Evolutionary conservation across 2,888 invertebrate genomes (phyloP), one percentile per base, ranked within the genome.

Genomic region (Chorisops tibialis): DNA sequence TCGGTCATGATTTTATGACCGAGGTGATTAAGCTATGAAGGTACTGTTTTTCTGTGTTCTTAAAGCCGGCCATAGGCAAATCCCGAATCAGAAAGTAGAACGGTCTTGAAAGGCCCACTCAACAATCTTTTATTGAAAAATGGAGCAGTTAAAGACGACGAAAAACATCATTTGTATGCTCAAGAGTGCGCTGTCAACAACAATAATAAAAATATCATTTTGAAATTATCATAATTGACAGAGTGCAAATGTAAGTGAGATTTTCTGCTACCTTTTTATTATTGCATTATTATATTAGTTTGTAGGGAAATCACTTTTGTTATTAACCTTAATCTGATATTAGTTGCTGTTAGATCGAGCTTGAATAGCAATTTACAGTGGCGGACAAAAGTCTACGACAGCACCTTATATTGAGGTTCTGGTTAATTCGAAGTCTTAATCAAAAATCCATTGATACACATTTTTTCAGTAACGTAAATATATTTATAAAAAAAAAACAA

Each of bases 261-360:
- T 24, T 24, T 24, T 37, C 5, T 54, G 39, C 41, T 54, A 54
- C 41, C 54, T 54, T 54, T 22, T 16, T 16, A 52, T 52, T n/a
- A n/a, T n/a, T 52, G n/a, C 39, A 52, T 52, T 52, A 22, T 52
- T 14, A 54, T 24, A 24, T 24, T 5, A 5, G 24, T 24, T 5
- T 4, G 7, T 24, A 54, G 39, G 21, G 41, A 41, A 54, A 54
- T 54, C 41, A 54, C 39, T 41, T 41, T 54, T 41, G 54, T 21
- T 54, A 41, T 54, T 54, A 54, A 54, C 54, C 54, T 54, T 54
- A 54, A 54, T 54, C 41, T 19, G 52, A 19, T 52, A 52, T 52
- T 52, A 52, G 19, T 19, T 12, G 12, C n/a, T 52, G 16, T 50
- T 52, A 38, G 16, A n/a, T n/a, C n/a, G n/a, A n/a, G n/a, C n/a